Evolutionary conservation across 2,113 vertebrate species (phyloP).

Genomic region (Alligator sinensis): DNA sequence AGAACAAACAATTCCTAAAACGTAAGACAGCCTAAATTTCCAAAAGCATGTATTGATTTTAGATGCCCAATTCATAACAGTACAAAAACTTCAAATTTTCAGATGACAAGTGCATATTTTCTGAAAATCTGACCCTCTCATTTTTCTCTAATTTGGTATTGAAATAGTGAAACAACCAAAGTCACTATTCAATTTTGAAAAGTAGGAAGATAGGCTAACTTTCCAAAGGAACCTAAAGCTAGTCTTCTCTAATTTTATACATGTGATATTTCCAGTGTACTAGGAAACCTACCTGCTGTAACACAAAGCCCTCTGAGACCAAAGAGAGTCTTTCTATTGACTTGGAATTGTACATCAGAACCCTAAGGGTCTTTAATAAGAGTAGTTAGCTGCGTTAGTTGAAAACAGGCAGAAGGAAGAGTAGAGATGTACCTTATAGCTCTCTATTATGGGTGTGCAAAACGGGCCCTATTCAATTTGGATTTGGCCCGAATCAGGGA

Average conservation of each 20-base stretch:
- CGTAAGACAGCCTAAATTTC: background rate
- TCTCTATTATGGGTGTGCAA: too few species aligned
- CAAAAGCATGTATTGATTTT: background rate
- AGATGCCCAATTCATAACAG: background rate
- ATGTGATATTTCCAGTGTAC: background rate
- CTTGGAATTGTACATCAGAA: too few species aligned
- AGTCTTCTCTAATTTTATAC: background rate
- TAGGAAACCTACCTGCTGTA: background rate
- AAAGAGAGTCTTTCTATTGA: background rate
- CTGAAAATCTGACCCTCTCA: background rate
- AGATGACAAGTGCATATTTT: background rate
- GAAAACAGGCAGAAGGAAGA: too few species aligned
- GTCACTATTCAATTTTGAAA: background rate
- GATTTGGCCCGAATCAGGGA: too few species aligned
- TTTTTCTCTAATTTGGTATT: background rate
- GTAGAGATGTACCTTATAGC: too few species aligned
- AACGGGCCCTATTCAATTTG: too few species aligned
- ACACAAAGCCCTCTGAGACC: background rate
- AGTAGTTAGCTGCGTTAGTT: too few species aligned
- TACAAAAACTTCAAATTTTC: background rate
- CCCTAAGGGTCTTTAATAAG: too few species aligned
- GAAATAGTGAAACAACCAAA: background rate
- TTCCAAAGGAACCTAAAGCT: background rate
- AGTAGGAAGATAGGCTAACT: background rate
- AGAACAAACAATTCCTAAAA: too few species aligned